These are phyloP conservation scores for Parus major DNA, from an alignment of 2,113 vertebrate genomes.

Conservation along the genomic window DNA sequence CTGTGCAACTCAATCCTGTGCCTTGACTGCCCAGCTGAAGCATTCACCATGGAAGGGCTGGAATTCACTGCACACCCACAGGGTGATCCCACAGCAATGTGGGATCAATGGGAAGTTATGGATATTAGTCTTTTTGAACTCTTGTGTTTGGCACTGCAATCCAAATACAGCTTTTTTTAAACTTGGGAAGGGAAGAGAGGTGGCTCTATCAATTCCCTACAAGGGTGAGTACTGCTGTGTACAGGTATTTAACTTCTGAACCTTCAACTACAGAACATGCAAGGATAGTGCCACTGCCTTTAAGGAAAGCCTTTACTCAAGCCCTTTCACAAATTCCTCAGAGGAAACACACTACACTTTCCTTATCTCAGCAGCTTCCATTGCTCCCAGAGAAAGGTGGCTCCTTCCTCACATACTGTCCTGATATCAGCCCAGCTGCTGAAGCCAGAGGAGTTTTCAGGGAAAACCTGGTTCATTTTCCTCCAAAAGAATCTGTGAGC, in stretches of 20 bases:
- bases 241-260: background rate
- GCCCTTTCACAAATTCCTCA: background rate
- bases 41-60: background rate
- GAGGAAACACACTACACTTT: background rate
- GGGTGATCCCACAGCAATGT: background rate
- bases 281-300: background rate
- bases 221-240: background rate
- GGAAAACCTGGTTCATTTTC: background rate
- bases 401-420: background rate
- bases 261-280: background rate
- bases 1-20: background rate
- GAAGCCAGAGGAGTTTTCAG: background rate
- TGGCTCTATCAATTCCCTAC: background rate
- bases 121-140: background rate
- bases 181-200: background rate
- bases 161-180: background rate
- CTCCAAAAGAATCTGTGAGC: background rate
- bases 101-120: background rate
- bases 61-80: background rate
- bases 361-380: background rate
- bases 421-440: background rate
- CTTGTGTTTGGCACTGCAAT: background rate
- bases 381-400: background rate
- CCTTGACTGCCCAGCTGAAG: background rate
- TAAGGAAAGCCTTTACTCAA: background rate